A percentile compares a stretch with the other conserved stretches of the same genome.
Evolutionary conservation across 1,140 invertebrate genomes (phyloP).

Genomic region (Paraescarpia echinospica): DNA sequence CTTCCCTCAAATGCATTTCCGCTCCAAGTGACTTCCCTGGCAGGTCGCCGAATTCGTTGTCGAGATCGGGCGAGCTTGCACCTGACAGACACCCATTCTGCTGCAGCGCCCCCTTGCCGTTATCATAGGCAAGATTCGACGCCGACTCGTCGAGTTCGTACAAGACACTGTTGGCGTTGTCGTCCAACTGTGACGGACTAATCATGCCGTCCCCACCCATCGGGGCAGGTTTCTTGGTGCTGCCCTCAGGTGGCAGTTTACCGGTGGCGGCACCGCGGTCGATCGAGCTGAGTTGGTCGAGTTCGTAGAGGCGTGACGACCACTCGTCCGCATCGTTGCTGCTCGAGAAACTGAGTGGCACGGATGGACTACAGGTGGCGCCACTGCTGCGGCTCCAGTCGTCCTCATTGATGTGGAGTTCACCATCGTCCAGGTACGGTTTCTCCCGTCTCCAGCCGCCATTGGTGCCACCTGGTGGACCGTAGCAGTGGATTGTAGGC

Average conservation of each 20-base stretch:
- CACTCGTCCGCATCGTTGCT: conserved; percentile 39
- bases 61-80: not conserved
- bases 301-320: conserved; percentile 35
- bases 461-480: not conserved
- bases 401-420: conserved; percentile 16
- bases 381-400: conserved; percentile 12
- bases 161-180: not conserved
- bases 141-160: not conserved
- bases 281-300: conserved; percentile 24
- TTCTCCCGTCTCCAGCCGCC: not conserved
- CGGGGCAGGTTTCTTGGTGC: not conserved
- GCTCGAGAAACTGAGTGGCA: not conserved
- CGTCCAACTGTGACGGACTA: not conserved
- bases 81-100: not conserved
- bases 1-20: conserved; percentile 29
- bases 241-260: not conserved
- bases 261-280: not conserved
- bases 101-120: not conserved
- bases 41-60: conserved; percentile 25
- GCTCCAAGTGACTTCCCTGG: conserved; percentile 30
- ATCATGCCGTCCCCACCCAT: not conserved
- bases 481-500: not conserved
- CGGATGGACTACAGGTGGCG: not conserved
- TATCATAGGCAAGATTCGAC: not conserved
- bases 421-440: not conserved